Conservation (phyloP, 2,888 invertebrate genomes). For the Drosophila anomelani region DNA sequence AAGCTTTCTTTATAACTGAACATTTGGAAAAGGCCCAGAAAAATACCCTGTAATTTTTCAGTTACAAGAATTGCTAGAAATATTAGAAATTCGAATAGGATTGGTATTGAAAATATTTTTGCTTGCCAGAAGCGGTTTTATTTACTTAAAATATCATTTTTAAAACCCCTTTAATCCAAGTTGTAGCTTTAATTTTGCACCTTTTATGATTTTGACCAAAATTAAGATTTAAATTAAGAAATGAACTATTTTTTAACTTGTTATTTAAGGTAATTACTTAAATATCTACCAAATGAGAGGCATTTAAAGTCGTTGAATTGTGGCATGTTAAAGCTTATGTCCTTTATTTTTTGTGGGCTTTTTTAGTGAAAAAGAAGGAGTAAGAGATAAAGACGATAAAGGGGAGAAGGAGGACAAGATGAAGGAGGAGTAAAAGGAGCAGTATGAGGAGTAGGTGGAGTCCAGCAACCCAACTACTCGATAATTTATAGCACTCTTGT, state of each 20-base stretch:
- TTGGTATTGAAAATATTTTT: neutral
- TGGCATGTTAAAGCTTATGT: neutral
- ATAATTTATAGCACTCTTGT: slow-evolving; percentile 72
- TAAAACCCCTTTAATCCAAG: neutral
- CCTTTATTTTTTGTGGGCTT: slow-evolving; percentile 22
- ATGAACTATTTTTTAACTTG: neutral
- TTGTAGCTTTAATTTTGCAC: neutral
- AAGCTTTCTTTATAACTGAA: slow-evolving; percentile 61
- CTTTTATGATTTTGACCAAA: accelerated
- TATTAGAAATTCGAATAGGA: neutral
- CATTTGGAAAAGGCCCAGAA: slow-evolving; percentile 4
- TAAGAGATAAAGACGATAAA: neutral
- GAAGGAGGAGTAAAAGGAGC: neutral
- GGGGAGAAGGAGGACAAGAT: neutral
- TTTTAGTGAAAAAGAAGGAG: neutral
- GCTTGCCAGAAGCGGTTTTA: neutral
- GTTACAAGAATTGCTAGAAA: neutral
- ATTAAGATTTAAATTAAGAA: neutral
- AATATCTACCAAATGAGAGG: neutral
- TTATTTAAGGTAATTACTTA: neutral
- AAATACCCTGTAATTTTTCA: slow-evolving; percentile 14
- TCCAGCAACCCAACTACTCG: slow-evolving; percentile 67
- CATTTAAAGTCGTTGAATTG: neutral
- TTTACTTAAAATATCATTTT: neutral
- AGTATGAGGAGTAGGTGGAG: neutral